phyloP scores from a whole-genome alignment of 2,797 vertebrate genomes.

The Coluber constrictor region DNA sequence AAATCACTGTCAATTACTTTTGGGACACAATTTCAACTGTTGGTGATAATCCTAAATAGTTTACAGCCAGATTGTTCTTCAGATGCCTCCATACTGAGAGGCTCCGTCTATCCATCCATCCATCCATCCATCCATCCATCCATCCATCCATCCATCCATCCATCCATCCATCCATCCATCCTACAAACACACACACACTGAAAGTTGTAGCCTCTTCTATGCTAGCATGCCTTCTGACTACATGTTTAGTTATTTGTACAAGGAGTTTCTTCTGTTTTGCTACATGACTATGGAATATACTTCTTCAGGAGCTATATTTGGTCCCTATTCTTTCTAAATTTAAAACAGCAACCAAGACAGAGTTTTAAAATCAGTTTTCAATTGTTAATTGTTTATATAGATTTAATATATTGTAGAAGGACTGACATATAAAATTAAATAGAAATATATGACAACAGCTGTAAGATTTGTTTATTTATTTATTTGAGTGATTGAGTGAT shows the following conservation, averaged over 20 bases:
- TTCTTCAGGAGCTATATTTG: neutral
- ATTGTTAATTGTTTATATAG: neutral
- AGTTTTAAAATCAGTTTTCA: neutral
- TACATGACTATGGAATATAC: too few relatives aligned
- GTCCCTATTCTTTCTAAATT: neutral
- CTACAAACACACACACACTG: too few relatives aligned
- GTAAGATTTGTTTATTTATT: too few relatives aligned
- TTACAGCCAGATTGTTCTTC: neutral
- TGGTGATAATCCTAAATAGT: neutral
- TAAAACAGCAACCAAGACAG: neutral
- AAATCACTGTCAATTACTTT: neutral
- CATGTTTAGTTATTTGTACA: too few relatives aligned
- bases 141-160: too few relatives aligned
- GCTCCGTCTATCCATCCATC: neutral
- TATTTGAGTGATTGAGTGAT: too few relatives aligned
- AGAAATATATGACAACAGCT: neutral
- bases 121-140: too few relatives aligned
- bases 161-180: too few relatives aligned
- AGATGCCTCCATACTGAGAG: neutral
- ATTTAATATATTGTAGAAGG: neutral
- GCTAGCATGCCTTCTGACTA: too few relatives aligned
- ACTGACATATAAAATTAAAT: neutral
- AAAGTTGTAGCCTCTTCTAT: too few relatives aligned
- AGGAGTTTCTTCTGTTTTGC: too few relatives aligned
- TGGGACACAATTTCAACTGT: neutral